Base-by-base conservation (phyloP, 1,140 invertebrate genomes). In the Sitodiplosis mosellana region DNA sequence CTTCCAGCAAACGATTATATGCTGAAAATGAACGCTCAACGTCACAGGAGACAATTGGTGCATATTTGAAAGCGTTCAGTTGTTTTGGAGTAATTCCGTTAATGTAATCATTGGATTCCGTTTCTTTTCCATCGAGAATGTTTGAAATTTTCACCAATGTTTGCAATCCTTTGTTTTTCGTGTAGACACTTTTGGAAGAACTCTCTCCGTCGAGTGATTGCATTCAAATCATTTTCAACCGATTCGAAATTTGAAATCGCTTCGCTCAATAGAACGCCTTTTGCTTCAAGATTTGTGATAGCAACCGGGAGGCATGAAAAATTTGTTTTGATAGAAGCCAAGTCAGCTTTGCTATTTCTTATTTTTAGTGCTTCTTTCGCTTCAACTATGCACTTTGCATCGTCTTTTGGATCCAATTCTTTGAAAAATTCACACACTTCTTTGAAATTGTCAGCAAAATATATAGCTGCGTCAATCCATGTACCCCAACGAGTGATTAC, bases 401-500 rank as follows among this genome's bases (percentile, higher is more conserved):
- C n/a, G 14, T 34, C 33, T 7, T 34, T 14, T 14, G 14, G 14
- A 14, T 34, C 33, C 7, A 34, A 14, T 34, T 34, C 33, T 8
- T 34, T 34, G 7, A 34, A 14, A 34, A 34, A 34, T 20, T 34
- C 45, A 45, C 53, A 45, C 36, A 54, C 52, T 49, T 46, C 51
- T 20, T 52, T 49, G 48, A 58, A 59, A 58, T 63, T 20, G 21
- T 58, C 50, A 49, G 46, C 46, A 46, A 60, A 63, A 54, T 52
- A 64, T 40, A 54, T 22, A 50, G 48, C 58, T 48, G 61, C 56
- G 48, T 59, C 48, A 21, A 64, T 46, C 65, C 63, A 67, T 19
- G 64, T 67, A 49, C 60, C 59, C 61, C 62, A 68, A 20, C 63
- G 52, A 33, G 62, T 66, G 34, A 63, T 19, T 40, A 63, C 54